Conservation (phyloP, 2,888 invertebrate species). For the Euphydryas editha region DNA sequence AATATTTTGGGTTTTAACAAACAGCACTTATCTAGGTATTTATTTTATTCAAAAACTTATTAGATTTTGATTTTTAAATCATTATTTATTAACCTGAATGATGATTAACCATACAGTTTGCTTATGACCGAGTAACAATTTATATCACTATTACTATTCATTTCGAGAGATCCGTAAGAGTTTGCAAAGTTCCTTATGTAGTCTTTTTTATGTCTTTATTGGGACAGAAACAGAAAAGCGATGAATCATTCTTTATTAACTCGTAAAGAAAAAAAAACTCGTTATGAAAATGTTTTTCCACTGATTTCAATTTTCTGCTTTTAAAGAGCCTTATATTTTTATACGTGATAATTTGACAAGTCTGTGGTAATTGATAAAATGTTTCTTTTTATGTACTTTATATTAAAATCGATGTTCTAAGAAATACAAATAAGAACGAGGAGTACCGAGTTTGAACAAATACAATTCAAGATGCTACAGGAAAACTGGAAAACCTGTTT, state of each 20-base stretch:
- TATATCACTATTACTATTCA: conserved; percentile 57
- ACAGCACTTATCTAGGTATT: conserved; percentile 91
- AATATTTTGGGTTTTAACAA: conserved; percentile 92
- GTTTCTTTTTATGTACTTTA: background rate
- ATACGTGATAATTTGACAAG: background rate
- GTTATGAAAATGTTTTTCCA: conserved; percentile 12
- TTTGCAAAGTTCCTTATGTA: conserved; percentile 47
- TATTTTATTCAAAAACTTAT: background rate
- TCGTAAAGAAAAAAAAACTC: conserved; percentile 18
- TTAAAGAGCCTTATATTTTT: background rate
- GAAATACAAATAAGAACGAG: background rate
- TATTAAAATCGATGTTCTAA: background rate
- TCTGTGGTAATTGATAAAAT: background rate
- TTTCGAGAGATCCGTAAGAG: conserved; percentile 51
- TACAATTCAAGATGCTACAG: conserved; percentile 23
- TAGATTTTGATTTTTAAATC: background rate
- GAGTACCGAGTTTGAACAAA: conserved; percentile 19
- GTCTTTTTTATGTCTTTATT: conserved; percentile 45
- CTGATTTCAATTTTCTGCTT: conserved; percentile 14
- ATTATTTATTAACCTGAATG: background rate
- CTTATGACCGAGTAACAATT: background rate
- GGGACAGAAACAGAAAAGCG: conserved; percentile 39
- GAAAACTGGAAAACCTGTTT: background rate
- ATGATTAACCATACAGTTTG: background rate
- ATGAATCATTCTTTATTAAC: conserved; percentile 43